A percentile compares a stretch with the other conserved stretches of the same genome.
These are phyloP conservation scores for Pantherophis guttatus DNA, from an alignment of 2,113 vertebrate genomes.

Conservation along the genomic window DNA sequence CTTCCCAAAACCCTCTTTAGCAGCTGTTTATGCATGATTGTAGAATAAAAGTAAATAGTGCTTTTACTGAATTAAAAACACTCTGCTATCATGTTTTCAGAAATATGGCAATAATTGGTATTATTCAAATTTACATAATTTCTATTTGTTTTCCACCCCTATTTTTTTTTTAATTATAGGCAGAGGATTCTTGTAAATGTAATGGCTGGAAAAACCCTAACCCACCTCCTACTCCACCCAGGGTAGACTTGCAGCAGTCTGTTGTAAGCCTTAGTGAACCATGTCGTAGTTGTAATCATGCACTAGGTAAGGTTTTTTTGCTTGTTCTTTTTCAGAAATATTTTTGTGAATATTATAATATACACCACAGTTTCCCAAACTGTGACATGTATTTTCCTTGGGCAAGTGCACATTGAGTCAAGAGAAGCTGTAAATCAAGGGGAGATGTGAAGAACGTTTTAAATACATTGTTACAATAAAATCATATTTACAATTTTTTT, in stretches of 20 bases:
- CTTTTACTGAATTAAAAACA: neutral
- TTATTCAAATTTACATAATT: rapidly evolving
- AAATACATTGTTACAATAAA: neutral
- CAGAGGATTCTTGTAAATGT: slow-evolving; percentile 95
- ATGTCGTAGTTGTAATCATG: slow-evolving; percentile 94
- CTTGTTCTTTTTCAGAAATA: neutral
- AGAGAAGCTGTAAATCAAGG: neutral
- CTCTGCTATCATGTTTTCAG: neutral
- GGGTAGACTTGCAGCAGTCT: slow-evolving; percentile 84
- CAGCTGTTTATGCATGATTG: neutral
- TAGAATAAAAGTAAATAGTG: neutral
- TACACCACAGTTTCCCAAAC: neutral
- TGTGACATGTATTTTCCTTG: neutral
- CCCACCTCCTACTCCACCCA: slow-evolving; percentile 90
- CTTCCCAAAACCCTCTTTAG: neutral
- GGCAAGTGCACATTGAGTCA: neutral
- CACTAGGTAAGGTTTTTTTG: slow-evolving; percentile 77
- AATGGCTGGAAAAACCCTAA: slow-evolving; percentile 99
- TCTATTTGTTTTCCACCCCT: neutral
- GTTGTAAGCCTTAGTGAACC: slow-evolving; percentile 84
- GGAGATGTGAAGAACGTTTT: neutral
- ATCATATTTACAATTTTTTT: neutral
- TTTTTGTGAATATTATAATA: neutral
- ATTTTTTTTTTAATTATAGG: slow-evolving; percentile 68
- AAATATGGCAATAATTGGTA: neutral